phyloP scores from a whole-genome alignment of 2,888 invertebrate genomes.

The Adelognathus sp. region DNA sequence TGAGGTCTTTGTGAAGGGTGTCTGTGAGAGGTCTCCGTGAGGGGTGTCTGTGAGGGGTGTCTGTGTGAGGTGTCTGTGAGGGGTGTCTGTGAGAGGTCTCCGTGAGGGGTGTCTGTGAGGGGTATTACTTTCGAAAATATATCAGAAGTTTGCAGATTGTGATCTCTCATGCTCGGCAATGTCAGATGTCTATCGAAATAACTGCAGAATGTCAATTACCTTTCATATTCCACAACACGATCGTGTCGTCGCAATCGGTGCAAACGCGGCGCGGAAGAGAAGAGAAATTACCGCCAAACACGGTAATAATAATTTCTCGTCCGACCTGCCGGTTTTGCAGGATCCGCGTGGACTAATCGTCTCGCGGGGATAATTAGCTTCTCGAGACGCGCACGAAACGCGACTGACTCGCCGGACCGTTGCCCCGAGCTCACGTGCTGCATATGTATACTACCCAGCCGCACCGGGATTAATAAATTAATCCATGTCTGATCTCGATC shows the following conservation, averaged over 20 bases:
- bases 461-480: slow-evolving; percentile 56
- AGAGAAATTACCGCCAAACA: slow-evolving; percentile 41
- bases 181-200: no score
- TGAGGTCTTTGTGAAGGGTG: no score
- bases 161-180: no score
- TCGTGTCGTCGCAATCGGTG: neutral
- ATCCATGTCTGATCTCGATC: slow-evolving; percentile 57
- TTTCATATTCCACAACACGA: slow-evolving; percentile 17
- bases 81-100: no score
- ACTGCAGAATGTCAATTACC: slow-evolving; percentile 31
- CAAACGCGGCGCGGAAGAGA: neutral
- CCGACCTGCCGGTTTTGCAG: neutral
- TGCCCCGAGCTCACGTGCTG: slow-evolving; percentile 10
- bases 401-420: slow-evolving; percentile 20
- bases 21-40: no score
- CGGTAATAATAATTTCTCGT: slow-evolving; percentile 30
- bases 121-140: no score
- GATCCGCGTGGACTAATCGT: slow-evolving; percentile 39
- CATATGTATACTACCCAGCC: neutral
- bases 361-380: slow-evolving; percentile 51
- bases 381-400: slow-evolving; percentile 27
- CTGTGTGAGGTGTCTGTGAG: no score
- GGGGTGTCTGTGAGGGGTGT: no score
- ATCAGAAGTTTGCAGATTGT: slow-evolving; percentile 21
- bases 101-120: no score